phyloP scores from a whole-genome alignment of 2,797 vertebrate genomes.

The Pangasius krempfi region DNA sequence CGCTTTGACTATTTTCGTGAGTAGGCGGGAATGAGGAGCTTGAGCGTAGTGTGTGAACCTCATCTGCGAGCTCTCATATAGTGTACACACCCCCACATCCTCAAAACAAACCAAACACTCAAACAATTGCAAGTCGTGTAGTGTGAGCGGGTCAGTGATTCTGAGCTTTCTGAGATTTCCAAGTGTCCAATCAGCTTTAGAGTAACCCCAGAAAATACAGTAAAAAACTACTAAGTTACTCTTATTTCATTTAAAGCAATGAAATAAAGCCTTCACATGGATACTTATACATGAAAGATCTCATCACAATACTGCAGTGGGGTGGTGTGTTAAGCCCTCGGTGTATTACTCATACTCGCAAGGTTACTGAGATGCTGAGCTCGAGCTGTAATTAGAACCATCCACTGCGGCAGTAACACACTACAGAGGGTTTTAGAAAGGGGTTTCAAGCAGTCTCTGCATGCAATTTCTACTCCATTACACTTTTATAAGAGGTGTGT shows the following conservation, averaged over 20 bases:
- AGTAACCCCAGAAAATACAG: neutral
- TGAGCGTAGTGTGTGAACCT: neutral
- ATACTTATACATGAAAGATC: neutral
- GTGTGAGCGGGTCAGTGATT: neutral
- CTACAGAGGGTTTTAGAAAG: neutral
- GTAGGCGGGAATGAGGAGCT: neutral
- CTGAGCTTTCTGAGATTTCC: neutral
- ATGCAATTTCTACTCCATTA: constrained; percentile 21
- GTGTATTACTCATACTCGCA: neutral
- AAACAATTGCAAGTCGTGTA: neutral
- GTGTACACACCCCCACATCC: neutral
- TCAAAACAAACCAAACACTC: neutral
- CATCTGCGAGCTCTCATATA: neutral
- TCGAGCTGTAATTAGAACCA: constrained; percentile 24
- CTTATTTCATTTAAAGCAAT: neutral
- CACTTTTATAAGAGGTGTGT: constrained; percentile 17
- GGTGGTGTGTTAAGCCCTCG: neutral
- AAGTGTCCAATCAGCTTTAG: neutral
- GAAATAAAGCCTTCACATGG: neutral
- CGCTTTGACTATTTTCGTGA: neutral
- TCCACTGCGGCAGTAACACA: constrained; percentile 6
- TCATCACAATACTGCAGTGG: neutral
- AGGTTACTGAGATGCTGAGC: constrained; percentile 2
- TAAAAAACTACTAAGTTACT: neutral
- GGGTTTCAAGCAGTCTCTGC: neutral